Evolutionary conservation across 1,140 invertebrate genomes (phyloP).

Genomic region (Eupristina koningsbergeri): DNA sequence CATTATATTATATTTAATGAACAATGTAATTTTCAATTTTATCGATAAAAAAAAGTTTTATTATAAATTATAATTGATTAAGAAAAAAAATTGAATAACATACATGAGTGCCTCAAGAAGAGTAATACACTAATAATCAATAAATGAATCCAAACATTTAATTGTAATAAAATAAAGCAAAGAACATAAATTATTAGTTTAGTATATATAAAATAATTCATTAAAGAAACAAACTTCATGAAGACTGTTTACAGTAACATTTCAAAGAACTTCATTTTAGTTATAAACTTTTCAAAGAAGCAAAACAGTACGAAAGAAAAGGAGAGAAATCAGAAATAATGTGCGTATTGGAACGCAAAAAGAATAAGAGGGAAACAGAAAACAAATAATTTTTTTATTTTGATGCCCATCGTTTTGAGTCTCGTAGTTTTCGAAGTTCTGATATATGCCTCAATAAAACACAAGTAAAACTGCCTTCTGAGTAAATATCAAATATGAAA

Average conservation of each 20-base stretch:
- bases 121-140: too few species aligned
- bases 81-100: not conserved
- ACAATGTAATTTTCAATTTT: too few species aligned
- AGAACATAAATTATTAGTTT: not conserved
- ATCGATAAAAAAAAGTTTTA: too few species aligned
- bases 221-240: not conserved
- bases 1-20: too few species aligned
- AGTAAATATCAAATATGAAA: constrained; percentile 40
- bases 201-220: too few species aligned
- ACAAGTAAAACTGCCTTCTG: not conserved
- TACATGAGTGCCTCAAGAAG: too few species aligned
- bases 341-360: constrained; percentile 7
- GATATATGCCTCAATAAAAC: constrained; percentile 50
- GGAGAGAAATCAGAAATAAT: not conserved
- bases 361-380: not conserved
- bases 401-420: not conserved
- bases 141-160: too few species aligned
- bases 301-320: not conserved
- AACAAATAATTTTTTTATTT: not conserved
- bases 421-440: constrained; percentile 13
- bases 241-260: not conserved
- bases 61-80: not conserved
- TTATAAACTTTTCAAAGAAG: too few species aligned
- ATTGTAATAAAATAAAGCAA: too few species aligned
- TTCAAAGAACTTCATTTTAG: constrained; percentile 26